These are phyloP conservation scores for Coleophora deauratella DNA, from an alignment of 2,888 invertebrate species.

Conservation along the genomic window DNA sequence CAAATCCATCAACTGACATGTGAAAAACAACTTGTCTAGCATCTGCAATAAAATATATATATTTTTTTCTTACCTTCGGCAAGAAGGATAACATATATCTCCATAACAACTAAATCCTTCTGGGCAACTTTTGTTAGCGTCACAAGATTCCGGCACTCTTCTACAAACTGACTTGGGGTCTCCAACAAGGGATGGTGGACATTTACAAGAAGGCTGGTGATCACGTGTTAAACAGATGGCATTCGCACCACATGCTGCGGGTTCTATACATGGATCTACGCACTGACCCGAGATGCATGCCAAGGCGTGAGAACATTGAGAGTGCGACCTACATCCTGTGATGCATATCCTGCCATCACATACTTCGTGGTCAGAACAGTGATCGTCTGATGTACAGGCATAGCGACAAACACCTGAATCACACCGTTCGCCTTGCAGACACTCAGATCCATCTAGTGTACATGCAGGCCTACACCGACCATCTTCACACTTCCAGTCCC, in stretches of 20 bases:
- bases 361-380: conserved; percentile 90
- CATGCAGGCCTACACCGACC: conserved; percentile 85
- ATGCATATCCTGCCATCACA: conserved; percentile 87
- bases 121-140: conserved; percentile 78
- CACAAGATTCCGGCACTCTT: conserved; percentile 78
- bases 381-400: conserved; percentile 87
- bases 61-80: conserved; percentile 75
- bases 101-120: conserved; percentile 84
- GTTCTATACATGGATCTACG: conserved; percentile 81
- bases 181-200: conserved; percentile 81
- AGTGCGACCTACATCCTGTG: conserved; percentile 86
- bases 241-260: conserved; percentile 89
- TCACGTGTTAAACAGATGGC: conserved; percentile 81
- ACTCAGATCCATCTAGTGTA: conserved; percentile 79
- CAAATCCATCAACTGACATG: background rate
- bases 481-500: conserved; percentile 82
- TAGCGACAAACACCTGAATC: conserved; percentile 85
- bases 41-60: too few relatives aligned
- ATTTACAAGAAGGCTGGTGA: conserved; percentile 83
- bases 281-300: conserved; percentile 89
- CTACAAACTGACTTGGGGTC: conserved; percentile 84
- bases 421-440: conserved; percentile 88
- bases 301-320: conserved; percentile 81
- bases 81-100: conserved; percentile 83
- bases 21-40: too few relatives aligned